A percentile compares a stretch with the other conserved stretches of the same genome.
phyloP scores from a whole-genome alignment of 1,140 invertebrate genomes.

The Hermatobates lingyangjiaoensis region DNA sequence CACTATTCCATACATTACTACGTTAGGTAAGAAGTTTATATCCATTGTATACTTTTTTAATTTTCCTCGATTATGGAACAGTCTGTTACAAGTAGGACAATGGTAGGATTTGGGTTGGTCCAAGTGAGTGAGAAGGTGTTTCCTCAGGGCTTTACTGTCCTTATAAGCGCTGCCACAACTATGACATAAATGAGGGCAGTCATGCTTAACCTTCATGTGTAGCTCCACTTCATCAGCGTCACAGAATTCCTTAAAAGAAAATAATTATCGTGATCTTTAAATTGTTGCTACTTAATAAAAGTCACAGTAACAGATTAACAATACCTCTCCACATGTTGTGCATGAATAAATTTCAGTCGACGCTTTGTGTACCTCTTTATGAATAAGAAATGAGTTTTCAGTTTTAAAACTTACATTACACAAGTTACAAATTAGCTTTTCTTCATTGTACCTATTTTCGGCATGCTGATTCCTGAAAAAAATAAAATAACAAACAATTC shows the following conservation, averaged over 20 bases:
- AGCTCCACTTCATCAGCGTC: slow-evolving; percentile 33
- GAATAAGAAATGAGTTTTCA: slow-evolving; percentile 48
- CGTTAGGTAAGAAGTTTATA: too few relatives aligned
- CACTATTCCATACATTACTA: too few relatives aligned
- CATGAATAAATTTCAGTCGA: slow-evolving; percentile 7
- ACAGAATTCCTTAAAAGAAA: slow-evolving; percentile 25
- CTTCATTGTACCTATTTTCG: slow-evolving; percentile 14
- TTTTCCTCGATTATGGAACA: slow-evolving; percentile 45
- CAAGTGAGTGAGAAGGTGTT: slow-evolving; percentile 42
- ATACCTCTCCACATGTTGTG: slow-evolving; percentile 20
- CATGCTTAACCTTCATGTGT: slow-evolving; percentile 33
- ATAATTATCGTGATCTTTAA: too few relatives aligned
- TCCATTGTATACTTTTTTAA: slow-evolving; percentile 30
- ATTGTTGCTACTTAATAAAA: neutral
- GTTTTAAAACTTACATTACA: slow-evolving; percentile 55
- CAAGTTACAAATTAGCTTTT: slow-evolving; percentile 37
- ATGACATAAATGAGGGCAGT: slow-evolving; percentile 30
- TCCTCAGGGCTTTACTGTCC: slow-evolving; percentile 41
- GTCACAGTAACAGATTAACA: neutral
- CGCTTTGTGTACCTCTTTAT: slow-evolving; percentile 26
- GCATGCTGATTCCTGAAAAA: slow-evolving; percentile 2
- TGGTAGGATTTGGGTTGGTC: slow-evolving; percentile 30
- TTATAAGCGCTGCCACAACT: slow-evolving; percentile 42
- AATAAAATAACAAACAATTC: neutral
- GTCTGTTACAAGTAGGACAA: slow-evolving; percentile 43